Percentiles rank a stretch among this genome's conserved stretches.
phyloP scores from a whole-genome alignment of 2,797 vertebrate species.

The Cynopterus sphinx region DNA sequence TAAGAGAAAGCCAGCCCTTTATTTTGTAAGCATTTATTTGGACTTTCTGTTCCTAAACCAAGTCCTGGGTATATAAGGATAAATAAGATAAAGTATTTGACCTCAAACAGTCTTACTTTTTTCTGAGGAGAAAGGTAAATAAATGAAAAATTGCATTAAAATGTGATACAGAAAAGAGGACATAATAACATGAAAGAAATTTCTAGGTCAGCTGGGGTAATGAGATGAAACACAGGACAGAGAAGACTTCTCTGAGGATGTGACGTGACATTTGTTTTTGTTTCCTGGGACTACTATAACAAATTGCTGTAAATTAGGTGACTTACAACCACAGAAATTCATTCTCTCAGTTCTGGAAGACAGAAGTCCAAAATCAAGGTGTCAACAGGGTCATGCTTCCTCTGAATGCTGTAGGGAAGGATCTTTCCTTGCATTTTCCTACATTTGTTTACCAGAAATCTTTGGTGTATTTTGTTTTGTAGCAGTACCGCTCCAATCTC shows the following conservation, averaged over 20 bases:
- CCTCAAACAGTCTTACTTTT: neutral
- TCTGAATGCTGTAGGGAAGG: neutral
- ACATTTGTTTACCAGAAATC: neutral
- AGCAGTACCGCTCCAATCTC: neutral
- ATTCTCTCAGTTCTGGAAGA: neutral
- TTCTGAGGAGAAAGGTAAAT: neutral
- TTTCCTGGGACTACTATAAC: neutral
- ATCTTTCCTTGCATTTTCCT: neutral
- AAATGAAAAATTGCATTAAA: neutral
- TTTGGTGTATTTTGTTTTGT: neutral
- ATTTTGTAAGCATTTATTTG: neutral
- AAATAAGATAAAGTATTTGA: neutral
- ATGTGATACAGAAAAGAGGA: neutral
- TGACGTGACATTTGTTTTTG: neutral
- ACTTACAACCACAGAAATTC: neutral
- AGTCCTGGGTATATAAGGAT: neutral
- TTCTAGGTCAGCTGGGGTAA: neutral
- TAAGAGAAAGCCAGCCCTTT: neutral
- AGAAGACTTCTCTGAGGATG: neutral
- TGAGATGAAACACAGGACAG: neutral
- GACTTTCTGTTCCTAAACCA: neutral
- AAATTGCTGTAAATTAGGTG: neutral
- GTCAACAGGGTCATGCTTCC: rapidly evolving
- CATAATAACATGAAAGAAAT: neutral
- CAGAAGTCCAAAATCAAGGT: neutral